Evolutionary conservation across 2,888 invertebrate species (phyloP).

Genomic region (Harpagoxenus sublaevis): DNA sequence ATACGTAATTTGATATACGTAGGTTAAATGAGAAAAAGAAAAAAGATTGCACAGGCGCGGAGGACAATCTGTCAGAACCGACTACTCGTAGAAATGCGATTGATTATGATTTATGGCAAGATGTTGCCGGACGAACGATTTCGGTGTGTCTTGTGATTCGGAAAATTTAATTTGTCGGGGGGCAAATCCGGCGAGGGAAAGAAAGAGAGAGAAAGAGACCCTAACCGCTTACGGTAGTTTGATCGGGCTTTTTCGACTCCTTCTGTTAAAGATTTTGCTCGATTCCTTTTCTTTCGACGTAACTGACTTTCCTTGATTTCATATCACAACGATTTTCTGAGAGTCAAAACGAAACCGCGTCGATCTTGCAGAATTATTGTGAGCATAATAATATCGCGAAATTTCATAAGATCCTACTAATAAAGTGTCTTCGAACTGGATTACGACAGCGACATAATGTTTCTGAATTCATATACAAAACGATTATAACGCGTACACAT

Average conservation of each 20-base stretch:
- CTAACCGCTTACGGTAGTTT: conserved; percentile 41
- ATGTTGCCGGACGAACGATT: conserved; percentile 69
- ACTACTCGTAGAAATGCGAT: conserved; percentile 72
- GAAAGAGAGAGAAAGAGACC: background rate
- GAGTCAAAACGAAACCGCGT: background rate
- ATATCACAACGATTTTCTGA: conserved; percentile 40
- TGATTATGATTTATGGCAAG: conserved; percentile 81
- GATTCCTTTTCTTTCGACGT: background rate
- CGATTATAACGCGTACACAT: conserved; percentile 57
- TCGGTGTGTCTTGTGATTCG: conserved; percentile 76
- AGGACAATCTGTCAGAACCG: conserved; percentile 71
- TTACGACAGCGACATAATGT: conserved; percentile 49
- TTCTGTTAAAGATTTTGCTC: conserved; percentile 17
- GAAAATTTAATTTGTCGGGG: conserved; percentile 75
- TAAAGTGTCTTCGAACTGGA: conserved; percentile 44
- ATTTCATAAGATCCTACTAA: conserved; percentile 39
- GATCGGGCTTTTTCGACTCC: conserved; percentile 42
- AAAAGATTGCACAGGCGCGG: conserved; percentile 39
- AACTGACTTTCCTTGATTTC: conserved; percentile 31
- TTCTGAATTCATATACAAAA: conserved; percentile 57
- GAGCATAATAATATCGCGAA: conserved; percentile 10
- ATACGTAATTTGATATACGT: background rate
- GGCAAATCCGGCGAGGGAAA: conserved; percentile 51
- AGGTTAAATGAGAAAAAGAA: conserved; percentile 11
- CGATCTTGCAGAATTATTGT: conserved; percentile 28